Evolutionary conservation across 1,140 invertebrate genomes (phyloP).

Genomic region (Drosophila biarmipes): DNA sequence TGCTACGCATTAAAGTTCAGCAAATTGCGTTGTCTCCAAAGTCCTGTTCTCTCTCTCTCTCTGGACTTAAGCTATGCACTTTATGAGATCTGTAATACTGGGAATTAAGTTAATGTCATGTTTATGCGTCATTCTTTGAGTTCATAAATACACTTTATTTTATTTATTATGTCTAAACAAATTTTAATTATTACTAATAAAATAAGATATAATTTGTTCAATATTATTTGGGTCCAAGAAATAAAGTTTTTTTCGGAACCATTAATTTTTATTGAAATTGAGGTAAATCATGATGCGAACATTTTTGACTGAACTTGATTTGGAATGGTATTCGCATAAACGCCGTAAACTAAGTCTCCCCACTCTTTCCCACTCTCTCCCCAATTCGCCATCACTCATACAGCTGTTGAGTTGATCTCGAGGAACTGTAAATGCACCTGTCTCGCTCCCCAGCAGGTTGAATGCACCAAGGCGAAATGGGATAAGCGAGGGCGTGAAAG

Average conservation of each 20-base stretch:
- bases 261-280: no score
- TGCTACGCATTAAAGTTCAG: conserved; percentile 60
- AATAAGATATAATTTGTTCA: no score
- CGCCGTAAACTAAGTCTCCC: not conserved
- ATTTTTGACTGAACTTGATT: not conserved
- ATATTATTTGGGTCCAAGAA: no score
- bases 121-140: not conserved
- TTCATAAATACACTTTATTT: no score
- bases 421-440: conserved; percentile 65
- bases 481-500: conserved; percentile 12
- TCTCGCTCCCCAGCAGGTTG: conserved; percentile 50
- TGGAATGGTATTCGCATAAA: not conserved
- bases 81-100: not conserved
- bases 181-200: no score
- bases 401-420: conserved; percentile 70
- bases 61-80: not conserved
- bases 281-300: not conserved
- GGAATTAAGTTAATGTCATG: not conserved
- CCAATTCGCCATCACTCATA: conserved; percentile 24
- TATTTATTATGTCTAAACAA: no score
- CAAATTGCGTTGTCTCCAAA: conserved; percentile 52
- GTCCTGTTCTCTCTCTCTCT: conserved; percentile 8
- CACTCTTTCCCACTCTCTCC: not conserved
- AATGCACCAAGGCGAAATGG: conserved; percentile 57
- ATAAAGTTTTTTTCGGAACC: no score